Conservation (phyloP, 2,888 invertebrate genomes). For the Agriotes lineatus region DNA sequence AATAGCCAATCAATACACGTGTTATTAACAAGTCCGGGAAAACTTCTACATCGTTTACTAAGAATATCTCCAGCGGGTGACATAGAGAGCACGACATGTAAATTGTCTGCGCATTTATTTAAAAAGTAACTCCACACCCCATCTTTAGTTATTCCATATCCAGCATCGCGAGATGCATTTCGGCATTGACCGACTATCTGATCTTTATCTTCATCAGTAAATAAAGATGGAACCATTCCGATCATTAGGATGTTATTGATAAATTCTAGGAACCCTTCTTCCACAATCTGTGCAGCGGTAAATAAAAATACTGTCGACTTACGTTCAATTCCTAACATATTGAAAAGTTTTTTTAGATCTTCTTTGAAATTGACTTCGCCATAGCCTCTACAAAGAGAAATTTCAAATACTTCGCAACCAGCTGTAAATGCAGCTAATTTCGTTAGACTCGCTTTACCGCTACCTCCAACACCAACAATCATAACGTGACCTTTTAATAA, state of each 20-base stretch:
- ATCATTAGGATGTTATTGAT: constrained; percentile 93
- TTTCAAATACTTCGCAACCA: constrained; percentile 84
- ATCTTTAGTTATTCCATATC: constrained; percentile 82
- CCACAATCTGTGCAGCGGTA: constrained; percentile 84
- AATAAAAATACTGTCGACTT: constrained; percentile 87
- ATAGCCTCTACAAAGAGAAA: constrained; percentile 87
- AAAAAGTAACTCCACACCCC: constrained; percentile 89
- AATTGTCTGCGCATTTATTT: constrained; percentile 81
- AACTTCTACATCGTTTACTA: constrained; percentile 87
- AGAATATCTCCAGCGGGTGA: constrained; percentile 87
- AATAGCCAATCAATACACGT: constrained; percentile 95
- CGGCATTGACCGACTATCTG: constrained; percentile 79
- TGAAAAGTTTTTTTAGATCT: constrained; percentile 86
- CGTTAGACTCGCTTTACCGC: constrained; percentile 88
- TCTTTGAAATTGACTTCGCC: constrained; percentile 86
- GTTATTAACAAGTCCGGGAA: constrained; percentile 92
- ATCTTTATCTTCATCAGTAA: constrained; percentile 91
- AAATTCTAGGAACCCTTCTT: constrained; percentile 88
- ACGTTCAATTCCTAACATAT: constrained; percentile 81
- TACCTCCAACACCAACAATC: constrained; percentile 90
- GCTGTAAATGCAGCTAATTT: constrained; percentile 87
- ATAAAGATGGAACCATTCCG: constrained; percentile 87
- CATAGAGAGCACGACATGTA: constrained; percentile 93
- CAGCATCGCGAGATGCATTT: constrained; percentile 77
- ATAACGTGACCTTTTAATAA: constrained; percentile 88